phyloP scores from a whole-genome alignment of 2,113 vertebrate species.

The Sinocyclocheilus anophthalmus region DNA sequence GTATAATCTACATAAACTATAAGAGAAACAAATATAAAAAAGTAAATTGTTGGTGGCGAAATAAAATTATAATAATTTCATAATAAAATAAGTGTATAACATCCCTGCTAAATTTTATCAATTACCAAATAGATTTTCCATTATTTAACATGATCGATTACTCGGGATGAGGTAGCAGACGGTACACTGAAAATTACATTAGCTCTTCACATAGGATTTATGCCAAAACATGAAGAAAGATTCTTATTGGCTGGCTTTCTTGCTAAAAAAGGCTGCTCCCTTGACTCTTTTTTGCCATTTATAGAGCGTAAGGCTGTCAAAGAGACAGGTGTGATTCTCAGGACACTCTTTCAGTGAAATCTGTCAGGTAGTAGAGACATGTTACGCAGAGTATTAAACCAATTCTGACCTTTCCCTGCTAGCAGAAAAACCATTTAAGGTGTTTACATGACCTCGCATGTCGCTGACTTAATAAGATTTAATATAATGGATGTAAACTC shows the following conservation, averaged over 20 bases:
- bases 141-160: neutral
- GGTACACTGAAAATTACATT: neutral
- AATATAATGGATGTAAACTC: neutral
- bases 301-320: neutral
- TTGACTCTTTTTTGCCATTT: neutral
- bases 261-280: neutral
- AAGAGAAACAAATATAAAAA: neutral
- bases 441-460: conserved; percentile 1
- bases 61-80: too few species aligned
- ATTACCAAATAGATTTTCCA: neutral
- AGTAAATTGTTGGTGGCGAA: too few species aligned
- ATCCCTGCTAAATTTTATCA: neutral
- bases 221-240: neutral
- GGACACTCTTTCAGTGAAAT: neutral
- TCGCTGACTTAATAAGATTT: neutral
- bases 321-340: neutral
- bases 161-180: too few species aligned
- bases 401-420: neutral
- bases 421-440: neutral
- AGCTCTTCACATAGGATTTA: neutral
- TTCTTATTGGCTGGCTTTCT: neutral
- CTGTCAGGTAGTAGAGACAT: too few species aligned
- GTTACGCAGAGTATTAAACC: neutral
- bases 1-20: neutral
- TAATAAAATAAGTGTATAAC: too few species aligned